Base-by-base conservation (phyloP, 1,140 invertebrate genomes). In the Sycophila sp. region DNA sequence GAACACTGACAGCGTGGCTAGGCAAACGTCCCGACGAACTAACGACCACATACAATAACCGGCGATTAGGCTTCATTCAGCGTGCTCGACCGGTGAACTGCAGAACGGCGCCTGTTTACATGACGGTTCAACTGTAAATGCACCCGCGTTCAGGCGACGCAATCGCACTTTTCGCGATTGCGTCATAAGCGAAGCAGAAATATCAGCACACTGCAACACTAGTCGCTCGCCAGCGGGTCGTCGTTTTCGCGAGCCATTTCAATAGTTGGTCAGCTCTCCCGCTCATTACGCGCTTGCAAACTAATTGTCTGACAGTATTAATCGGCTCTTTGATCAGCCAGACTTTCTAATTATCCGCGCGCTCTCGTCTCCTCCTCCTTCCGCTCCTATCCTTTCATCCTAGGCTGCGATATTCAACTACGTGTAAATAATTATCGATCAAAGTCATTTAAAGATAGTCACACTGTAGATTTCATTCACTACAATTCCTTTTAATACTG, bases 231-330 rank as follows among this genome's bases (percentile, higher is more conserved):
- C 51, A 30, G 15, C 6, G 11, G 26, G 26, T 59, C 34, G 19
- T 40, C 56, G 26, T 59, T 59, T 59, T 40, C 24, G 19, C 56
- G 19, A 24, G 17, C n/a, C 17, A 58, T 58, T 58, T 58, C 34
- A 40, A 58, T 58, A 13, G 19, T 15, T 34, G 11, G 24, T 4
- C 28, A 2, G 32, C 26, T 8, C 15, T 11, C 7, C 8, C 51
- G 51, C 58, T 32, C 28, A 0, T 42, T 42, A 30, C 38, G 34
- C 26, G 10, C 36, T 13, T 24, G 26, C n/a, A 63, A 63, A 63
- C 30, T 63, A 66, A 66, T 55, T 51, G 51, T 36, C 32, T n/a
- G 36, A 53, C 49, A 10, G 2, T 56, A 55, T 53, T 49, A 64
- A 36, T 51, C 28, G 8, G 34, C 26, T 28, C 59, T 62, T 62